Conservation (phyloP, 2,888 invertebrate species). For the Lithophane semibrunnea region DNA sequence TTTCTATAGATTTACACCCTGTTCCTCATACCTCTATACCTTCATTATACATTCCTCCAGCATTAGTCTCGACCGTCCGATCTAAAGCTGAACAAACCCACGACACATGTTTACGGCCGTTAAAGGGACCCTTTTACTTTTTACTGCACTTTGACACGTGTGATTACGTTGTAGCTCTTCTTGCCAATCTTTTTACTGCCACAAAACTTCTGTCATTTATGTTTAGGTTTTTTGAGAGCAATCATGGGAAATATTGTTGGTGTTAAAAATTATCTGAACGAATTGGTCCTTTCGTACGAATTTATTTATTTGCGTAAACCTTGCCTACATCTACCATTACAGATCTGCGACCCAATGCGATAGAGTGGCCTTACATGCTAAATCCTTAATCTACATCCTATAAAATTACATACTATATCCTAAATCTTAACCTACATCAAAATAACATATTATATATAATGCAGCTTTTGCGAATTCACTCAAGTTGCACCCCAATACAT, state of each 20-base stretch:
- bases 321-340: too few species aligned
- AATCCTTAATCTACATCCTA: too few species aligned
- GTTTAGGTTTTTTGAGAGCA: background rate
- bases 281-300: background rate
- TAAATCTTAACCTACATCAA: too few species aligned
- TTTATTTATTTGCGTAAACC: too few species aligned
- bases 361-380: too few species aligned
- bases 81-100: constrained; percentile 53
- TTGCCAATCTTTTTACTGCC: constrained; percentile 44
- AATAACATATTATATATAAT: too few species aligned
- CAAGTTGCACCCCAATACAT: too few species aligned
- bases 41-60: constrained; percentile 6
- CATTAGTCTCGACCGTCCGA: background rate
- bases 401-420: too few species aligned
- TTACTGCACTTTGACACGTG: constrained; percentile 61
- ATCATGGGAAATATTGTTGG: background rate
- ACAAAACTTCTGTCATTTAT: constrained; percentile 30
- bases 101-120: constrained; percentile 70
- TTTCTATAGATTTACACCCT: too few species aligned
- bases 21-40: background rate
- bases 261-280: background rate
- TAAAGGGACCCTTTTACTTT: constrained; percentile 71
- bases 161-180: constrained; percentile 65
- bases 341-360: too few species aligned
- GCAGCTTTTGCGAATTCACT: too few species aligned